Percentiles rank a stretch among this genome's conserved stretches.
These are phyloP conservation scores for Pomacea canaliculata DNA, from an alignment of 2,888 invertebrate genomes.

Conservation along the genomic window DNA sequence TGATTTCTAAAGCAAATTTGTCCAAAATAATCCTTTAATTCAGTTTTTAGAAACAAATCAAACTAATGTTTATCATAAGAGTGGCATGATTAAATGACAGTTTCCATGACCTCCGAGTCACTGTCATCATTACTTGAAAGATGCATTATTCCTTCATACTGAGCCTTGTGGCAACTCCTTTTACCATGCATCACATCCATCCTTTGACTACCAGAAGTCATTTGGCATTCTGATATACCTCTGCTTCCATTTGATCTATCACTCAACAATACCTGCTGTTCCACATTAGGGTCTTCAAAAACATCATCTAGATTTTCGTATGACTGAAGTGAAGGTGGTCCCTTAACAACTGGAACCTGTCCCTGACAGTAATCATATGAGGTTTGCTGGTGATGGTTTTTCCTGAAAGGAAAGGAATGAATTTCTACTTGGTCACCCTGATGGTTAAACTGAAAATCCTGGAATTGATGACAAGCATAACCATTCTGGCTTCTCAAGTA, in stretches of 20 bases:
- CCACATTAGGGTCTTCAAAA: background rate
- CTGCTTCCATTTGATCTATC: too few relatives aligned
- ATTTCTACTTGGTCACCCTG: background rate
- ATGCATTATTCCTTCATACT: constrained; percentile 6
- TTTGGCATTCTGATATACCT: background rate
- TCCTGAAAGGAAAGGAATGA: constrained; percentile 20
- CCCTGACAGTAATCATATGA: background rate
- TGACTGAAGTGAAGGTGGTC: background rate
- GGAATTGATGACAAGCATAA: background rate
- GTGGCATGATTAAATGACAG: constrained; percentile 8
- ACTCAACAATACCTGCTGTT: too few relatives aligned
- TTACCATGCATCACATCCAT: background rate
- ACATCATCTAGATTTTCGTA: constrained; percentile 24
- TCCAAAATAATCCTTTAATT: too few relatives aligned
- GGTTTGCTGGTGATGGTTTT: constrained; percentile 4
- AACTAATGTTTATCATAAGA: too few relatives aligned
- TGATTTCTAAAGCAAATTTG: too few relatives aligned
- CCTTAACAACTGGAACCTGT: background rate
- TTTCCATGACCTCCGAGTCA: constrained; percentile 18
- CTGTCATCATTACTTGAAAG: constrained; percentile 18
- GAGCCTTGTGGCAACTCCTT: background rate
- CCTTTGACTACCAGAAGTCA: background rate
- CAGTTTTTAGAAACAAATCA: too few relatives aligned
- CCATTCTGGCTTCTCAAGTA: background rate
- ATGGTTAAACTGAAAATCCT: background rate